Evolutionary conservation across 2,888 invertebrate species (phyloP).

Genomic region (Metacarcinus magister): DNA sequence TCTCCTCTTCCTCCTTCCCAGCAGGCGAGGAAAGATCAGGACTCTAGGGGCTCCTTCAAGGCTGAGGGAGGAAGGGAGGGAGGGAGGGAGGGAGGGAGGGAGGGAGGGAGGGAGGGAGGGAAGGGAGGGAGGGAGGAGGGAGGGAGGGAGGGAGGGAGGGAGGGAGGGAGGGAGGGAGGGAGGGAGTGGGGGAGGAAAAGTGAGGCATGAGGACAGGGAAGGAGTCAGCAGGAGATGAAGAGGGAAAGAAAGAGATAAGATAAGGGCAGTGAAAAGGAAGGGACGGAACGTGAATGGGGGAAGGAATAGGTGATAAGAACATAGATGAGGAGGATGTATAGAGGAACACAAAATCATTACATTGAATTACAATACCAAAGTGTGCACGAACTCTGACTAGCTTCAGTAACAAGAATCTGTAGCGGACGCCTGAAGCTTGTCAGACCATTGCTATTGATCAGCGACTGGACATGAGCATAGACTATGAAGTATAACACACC

Average conservation of each 20-base stretch:
- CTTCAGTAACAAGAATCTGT: not conserved
- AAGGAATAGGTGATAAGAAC: not conserved
- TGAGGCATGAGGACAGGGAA: not conserved
- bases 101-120: not conserved
- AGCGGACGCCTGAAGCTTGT: not conserved
- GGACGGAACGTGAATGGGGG: not conserved
- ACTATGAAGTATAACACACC: too few species aligned
- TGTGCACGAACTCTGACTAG: not conserved
- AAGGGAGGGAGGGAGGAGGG: not conserved
- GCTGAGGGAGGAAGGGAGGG: not conserved
- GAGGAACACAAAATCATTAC: not conserved
- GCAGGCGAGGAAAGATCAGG: slow-evolving; percentile 53
- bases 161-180: not conserved
- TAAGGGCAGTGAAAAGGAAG: slow-evolving; percentile 36
- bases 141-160: not conserved
- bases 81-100: not conserved
- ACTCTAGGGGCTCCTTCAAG: slow-evolving; percentile 50
- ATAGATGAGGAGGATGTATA: not conserved
- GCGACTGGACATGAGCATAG: not conserved
- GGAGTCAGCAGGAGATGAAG: slow-evolving; percentile 38
- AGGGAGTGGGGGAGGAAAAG: too few species aligned
- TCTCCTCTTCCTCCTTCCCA: slow-evolving; percentile 41
- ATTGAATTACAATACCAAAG: not conserved
- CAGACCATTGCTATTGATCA: not conserved
- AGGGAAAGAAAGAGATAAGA: not conserved